A percentile compares a stretch with the other conserved stretches of the same genome.
Conservation (phyloP, 2,797 vertebrate genomes). For the Spinibarbus caldwelli region DNA sequence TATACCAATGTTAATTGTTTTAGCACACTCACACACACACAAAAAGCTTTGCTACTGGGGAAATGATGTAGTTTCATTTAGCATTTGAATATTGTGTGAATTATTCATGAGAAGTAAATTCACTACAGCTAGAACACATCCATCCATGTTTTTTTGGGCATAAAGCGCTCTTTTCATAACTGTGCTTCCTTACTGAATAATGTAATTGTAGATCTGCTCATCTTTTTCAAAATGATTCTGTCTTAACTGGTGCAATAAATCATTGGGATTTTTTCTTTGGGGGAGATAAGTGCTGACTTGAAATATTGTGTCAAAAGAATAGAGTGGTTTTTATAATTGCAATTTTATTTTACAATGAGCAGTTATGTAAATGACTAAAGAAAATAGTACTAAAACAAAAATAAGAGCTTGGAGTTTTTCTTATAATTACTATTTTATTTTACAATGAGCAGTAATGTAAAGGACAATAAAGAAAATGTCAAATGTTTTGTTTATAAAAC, state of each 20-base stretch:
- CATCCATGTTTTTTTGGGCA: constrained; percentile 2
- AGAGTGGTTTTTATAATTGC: constrained; percentile 54
- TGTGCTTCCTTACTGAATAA: constrained; percentile 47
- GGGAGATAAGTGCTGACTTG: constrained; percentile 35
- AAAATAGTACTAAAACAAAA: constrained; percentile 24
- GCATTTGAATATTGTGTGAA: constrained; percentile 8
- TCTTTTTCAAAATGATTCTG: constrained; percentile 26
- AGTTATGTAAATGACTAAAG: constrained; percentile 53
- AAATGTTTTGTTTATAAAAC: no score
- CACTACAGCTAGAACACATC: not conserved
- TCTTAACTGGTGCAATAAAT: constrained; percentile 65
- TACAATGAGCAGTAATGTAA: no score
- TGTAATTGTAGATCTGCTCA: constrained; percentile 36
- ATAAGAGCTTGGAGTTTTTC: not conserved
- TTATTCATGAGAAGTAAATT: constrained; percentile 1
- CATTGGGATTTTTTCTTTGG: constrained; percentile 44
- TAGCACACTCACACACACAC: not conserved
- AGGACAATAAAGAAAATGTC: no score
- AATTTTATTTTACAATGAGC: constrained; percentile 40
- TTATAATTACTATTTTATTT: no score
- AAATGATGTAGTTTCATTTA: constrained; percentile 10
- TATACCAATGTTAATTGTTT: constrained; percentile 34
- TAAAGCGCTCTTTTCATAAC: constrained; percentile 32
- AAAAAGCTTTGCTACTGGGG: constrained; percentile 13
- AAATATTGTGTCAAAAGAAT: constrained; percentile 40